A percentile compares a stretch with the other conserved stretches of the same genome.
phyloP scores from a whole-genome alignment of 2,797 vertebrate genomes.

The Hypotaenidia philippensis region DNA sequence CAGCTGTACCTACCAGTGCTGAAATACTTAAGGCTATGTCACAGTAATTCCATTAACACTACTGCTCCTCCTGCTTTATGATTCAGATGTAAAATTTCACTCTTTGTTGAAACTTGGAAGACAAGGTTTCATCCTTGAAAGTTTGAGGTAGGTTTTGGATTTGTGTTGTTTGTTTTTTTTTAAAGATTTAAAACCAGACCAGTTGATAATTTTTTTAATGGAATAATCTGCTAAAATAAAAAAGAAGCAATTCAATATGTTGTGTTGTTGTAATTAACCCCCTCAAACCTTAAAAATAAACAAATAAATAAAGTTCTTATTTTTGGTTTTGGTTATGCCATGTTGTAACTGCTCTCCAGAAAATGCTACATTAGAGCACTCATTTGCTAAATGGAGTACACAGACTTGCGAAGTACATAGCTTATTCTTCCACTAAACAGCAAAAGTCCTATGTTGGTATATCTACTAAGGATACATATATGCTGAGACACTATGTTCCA shows the following conservation, averaged over 20 bases:
- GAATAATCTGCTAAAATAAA: neutral
- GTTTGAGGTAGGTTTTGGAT: no score
- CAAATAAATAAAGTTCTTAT: neutral
- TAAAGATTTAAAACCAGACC: neutral
- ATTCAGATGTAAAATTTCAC: neutral
- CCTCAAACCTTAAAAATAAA: neutral
- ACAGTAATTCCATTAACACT: neutral
- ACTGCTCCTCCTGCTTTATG: neutral
- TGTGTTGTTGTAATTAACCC: neutral
- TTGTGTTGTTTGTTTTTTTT: neutral
- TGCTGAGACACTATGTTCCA: neutral
- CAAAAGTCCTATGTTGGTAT: neutral
- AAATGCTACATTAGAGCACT: neutral
- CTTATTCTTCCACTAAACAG: neutral
- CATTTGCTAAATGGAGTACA: neutral
- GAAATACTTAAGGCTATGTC: neutral
- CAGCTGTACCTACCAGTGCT: neutral
- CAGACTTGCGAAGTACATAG: neutral
- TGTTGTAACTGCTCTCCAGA: neutral
- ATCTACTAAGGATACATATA: neutral
- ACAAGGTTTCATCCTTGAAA: neutral
- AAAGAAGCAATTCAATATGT: neutral
- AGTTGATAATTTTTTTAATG: neutral
- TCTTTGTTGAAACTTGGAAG: neutral
- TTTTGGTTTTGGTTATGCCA: neutral